Percentiles rank a stretch among this genome's conserved stretches.
Conservation (phyloP, 2,113 vertebrate genomes). For the Procavia capensis region DNA sequence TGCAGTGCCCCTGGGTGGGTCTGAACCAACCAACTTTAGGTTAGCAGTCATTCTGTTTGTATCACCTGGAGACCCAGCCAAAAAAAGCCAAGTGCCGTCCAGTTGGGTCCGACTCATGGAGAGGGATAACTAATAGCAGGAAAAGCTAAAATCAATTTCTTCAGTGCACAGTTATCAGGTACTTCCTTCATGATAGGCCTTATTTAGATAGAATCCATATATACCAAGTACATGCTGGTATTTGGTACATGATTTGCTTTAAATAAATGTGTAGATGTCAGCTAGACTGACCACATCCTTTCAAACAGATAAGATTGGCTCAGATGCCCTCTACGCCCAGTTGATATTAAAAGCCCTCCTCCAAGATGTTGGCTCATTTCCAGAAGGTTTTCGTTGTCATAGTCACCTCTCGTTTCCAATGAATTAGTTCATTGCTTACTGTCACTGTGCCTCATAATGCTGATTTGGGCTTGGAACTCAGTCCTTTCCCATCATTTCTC, state of each 20-base stretch:
- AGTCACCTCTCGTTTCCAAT: neutral
- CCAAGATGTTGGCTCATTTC: neutral
- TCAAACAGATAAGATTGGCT: neutral
- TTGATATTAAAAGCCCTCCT: neutral
- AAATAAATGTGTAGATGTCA: neutral
- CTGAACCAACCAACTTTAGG: neutral
- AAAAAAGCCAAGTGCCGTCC: too few species aligned
- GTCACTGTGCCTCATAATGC: neutral
- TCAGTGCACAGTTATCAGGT: neutral
- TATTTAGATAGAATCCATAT: neutral
- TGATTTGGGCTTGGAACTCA: neutral
- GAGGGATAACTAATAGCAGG: neutral
- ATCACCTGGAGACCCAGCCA: neutral
- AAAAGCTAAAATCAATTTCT: neutral
- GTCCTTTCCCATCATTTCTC: neutral
- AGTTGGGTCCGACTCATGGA: too few species aligned
- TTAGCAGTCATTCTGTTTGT: neutral
- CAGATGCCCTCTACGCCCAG: neutral
- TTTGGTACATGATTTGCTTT: neutral
- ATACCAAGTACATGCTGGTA: neutral
- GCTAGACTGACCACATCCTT: neutral
- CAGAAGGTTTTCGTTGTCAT: neutral
- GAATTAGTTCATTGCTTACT: neutral
- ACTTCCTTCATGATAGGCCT: neutral
- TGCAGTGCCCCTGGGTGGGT: neutral